phyloP scores from a whole-genome alignment of 2,888 invertebrate genomes.

The Polydrusus tereticollis region DNA sequence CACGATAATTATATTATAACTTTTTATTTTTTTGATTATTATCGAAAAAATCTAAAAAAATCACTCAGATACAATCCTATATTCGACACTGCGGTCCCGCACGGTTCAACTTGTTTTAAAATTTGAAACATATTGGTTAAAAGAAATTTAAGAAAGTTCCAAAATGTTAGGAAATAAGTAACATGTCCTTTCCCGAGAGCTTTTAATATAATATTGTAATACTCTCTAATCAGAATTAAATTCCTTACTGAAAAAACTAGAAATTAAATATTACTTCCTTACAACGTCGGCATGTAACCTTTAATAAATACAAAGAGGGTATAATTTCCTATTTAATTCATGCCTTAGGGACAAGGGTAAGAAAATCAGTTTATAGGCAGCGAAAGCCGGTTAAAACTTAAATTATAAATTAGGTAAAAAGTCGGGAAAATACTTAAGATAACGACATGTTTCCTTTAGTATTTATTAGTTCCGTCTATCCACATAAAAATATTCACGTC shows the following conservation, averaged over 20 bases:
- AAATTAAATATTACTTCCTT: not conserved
- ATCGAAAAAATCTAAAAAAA: too few relatives aligned
- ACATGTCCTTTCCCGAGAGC: too few relatives aligned
- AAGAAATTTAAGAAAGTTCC: too few relatives aligned
- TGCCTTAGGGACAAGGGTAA: not conserved
- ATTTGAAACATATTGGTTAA: too few relatives aligned
- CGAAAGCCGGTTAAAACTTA: not conserved
- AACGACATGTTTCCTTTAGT: not conserved
- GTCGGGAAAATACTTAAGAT: not conserved
- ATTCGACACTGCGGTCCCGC: too few relatives aligned
- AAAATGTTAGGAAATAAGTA: too few relatives aligned
- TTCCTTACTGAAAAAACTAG: not conserved
- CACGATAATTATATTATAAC: too few relatives aligned
- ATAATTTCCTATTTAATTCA: not conserved
- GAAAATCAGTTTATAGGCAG: not conserved
- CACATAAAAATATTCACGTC: not conserved
- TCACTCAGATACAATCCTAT: too few relatives aligned
- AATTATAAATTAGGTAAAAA: not conserved
- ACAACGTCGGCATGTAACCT: not conserved
- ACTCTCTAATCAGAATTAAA: not conserved
- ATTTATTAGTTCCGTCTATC: not conserved
- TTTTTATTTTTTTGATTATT: too few relatives aligned
- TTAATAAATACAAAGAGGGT: not conserved
- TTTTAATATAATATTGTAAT: too few relatives aligned
- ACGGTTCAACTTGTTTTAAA: too few relatives aligned